A percentile compares a stretch with the other conserved stretches of the same genome.
phyloP scores from a whole-genome alignment of 2,888 invertebrate genomes.

The Monoplex corrugatus region DNA sequence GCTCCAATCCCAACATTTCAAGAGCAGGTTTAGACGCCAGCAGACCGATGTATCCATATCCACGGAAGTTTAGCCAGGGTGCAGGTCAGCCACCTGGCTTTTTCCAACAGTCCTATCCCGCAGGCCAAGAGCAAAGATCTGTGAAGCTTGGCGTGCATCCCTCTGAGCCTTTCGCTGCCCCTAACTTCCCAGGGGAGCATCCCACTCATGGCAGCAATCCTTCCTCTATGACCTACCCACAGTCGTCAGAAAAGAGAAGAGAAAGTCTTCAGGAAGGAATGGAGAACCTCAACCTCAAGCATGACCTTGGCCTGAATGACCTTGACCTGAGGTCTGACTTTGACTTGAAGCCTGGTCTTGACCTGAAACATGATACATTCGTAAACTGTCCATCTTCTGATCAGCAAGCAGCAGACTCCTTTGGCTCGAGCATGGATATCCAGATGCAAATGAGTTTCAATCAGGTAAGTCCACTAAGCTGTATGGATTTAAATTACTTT shows the following conservation, averaged over 20 bases:
- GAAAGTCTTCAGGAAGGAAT: not conserved
- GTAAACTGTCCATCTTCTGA: not conserved
- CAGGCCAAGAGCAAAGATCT: not conserved
- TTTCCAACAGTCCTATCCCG: not conserved
- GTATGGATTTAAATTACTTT: not conserved
- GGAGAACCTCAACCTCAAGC: conserved; percentile 9
- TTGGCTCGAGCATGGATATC: not conserved
- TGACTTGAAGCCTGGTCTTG: no score
- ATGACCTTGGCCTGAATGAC: no score
- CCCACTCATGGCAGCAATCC: not conserved
- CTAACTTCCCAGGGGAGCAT: not conserved
- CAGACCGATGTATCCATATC: not conserved
- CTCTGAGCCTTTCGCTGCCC: not conserved
- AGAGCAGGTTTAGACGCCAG: not conserved
- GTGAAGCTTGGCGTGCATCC: not conserved
- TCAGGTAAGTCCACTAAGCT: not conserved
- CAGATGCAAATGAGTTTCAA: not conserved
- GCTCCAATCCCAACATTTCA: not conserved
- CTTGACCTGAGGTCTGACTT: no score
- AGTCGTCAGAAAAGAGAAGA: not conserved
- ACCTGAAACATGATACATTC: not conserved
- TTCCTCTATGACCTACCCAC: no score
- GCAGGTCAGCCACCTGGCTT: not conserved
- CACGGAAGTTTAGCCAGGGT: not conserved
- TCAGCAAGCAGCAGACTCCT: not conserved